These are phyloP conservation scores for Ptychoptera contaminata DNA, from an alignment of 2,888 invertebrate species.

Conservation along the genomic window DNA sequence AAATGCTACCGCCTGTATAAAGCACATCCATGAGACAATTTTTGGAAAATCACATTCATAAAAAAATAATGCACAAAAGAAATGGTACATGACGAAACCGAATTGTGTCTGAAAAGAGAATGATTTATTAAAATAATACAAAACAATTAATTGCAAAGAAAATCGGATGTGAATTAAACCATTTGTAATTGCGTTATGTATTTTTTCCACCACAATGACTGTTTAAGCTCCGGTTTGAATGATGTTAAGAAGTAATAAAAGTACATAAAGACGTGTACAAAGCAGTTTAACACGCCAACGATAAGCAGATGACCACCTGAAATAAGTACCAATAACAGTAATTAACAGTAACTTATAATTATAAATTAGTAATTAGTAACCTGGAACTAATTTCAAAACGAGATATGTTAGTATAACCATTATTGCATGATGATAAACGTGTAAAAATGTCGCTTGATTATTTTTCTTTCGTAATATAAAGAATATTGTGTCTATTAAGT, in stretches of 20 bases:
- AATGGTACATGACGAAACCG: conserved; percentile 40
- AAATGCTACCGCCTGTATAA: too few relatives aligned
- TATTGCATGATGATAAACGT: conserved; percentile 54
- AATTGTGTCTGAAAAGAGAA: conserved; percentile 44
- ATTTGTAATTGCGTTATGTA: conserved; percentile 73
- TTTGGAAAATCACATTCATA: too few relatives aligned
- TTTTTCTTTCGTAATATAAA: conserved; percentile 54
- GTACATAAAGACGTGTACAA: conserved; percentile 73
- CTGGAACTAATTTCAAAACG: conserved; percentile 38
- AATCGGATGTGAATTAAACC: too few relatives aligned
- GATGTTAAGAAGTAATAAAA: conserved; percentile 64
- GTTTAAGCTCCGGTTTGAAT: conserved; percentile 47
- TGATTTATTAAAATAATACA: background rate
- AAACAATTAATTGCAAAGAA: too few relatives aligned
- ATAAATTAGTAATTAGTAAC: conserved; percentile 19
- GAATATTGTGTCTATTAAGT: conserved; percentile 51
- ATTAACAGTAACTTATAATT: too few relatives aligned
- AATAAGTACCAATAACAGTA: background rate
- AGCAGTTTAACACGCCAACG: conserved; percentile 50
- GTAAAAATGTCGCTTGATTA: conserved; percentile 48
- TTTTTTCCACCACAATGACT: conserved; percentile 70
- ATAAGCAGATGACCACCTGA: conserved; percentile 48
- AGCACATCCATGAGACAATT: too few relatives aligned
- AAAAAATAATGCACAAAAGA: conserved; percentile 28
- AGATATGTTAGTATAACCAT: conserved; percentile 49